Base-by-base conservation (phyloP, 2,888 invertebrate genomes). In the Campoplex nolae region DNA sequence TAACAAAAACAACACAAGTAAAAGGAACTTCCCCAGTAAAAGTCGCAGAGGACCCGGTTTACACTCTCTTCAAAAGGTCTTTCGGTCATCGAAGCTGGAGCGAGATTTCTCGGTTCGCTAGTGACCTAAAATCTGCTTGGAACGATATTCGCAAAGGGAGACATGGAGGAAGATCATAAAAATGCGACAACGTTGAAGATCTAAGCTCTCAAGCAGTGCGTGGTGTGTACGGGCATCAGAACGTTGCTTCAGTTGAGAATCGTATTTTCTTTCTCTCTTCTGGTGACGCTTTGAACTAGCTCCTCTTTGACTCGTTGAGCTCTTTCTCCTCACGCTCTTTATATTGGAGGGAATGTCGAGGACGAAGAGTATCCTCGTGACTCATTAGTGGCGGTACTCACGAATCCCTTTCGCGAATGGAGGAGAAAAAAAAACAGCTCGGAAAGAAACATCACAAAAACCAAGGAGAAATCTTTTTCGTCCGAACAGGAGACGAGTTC, bases 371-470 rank as follows among this genome's bases (percentile, higher is more conserved):
- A 87, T 87, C 83, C 87, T 87, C 84, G 65, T 79, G 87, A 87
- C 85, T 88, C 88, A 88, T 88, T 88, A 88, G 88, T 48, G 84
- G 87, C 78, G 73, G 86, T 85, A 73, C 84, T 85, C 85, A 62
- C 62, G 81, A 73, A 81, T 75, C 77, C 83, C 80, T 82, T 70
- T 79, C 71, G 84, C 56, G 62, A 79, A 79, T 23, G 58, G 82
- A 65, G 38, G 38, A 42, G 42, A 85, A 80, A 77, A 67, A 62
- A 48, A 80, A 77, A 48, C 38, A 62, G 32, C 18, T 7, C 18
- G 38, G 2, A 54, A 77, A 71, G 51, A 83, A 73, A 78, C 38
- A 71, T 67, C 13, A 28, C 35, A 67, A 75, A 70, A 73, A 75
- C 70, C 71, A 71, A 75, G 68, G 70, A 54, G 54, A 65, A 38